phyloP scores from a whole-genome alignment of 1,140 invertebrate species.

The Goniozus legneri region DNA sequence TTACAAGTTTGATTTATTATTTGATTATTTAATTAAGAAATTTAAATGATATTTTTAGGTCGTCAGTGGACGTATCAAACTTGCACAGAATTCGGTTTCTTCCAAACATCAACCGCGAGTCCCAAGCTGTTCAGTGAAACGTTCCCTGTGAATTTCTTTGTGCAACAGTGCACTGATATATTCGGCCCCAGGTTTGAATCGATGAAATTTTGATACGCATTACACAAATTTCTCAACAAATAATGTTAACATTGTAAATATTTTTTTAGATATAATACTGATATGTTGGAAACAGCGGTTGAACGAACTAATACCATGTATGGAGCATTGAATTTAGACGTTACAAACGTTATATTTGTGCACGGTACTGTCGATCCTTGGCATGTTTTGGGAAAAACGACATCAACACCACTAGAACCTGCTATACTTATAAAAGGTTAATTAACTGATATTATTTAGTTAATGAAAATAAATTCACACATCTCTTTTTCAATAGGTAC shows the following conservation, averaged over 20 bases:
- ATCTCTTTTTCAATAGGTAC: conserved; percentile 58
- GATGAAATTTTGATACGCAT: not conserved
- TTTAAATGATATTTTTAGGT: conserved; percentile 39
- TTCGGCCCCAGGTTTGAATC: conserved; percentile 59
- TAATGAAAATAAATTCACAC: not conserved
- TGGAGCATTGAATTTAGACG: conserved; percentile 69
- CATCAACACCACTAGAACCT: conserved; percentile 57
- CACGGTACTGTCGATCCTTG: conserved; percentile 92
- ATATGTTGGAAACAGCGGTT: conserved; percentile 62
- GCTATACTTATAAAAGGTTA: conserved; percentile 73
- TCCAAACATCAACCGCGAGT: conserved; percentile 77
- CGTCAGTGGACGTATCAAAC: conserved; percentile 94
- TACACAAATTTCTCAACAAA: conserved; percentile 3
- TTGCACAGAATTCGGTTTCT: conserved; percentile 93
- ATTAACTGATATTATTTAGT: conserved; percentile 7
- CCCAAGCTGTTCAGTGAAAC: conserved; percentile 73
- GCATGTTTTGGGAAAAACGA: conserved; percentile 78
- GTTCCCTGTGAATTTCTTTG: conserved; percentile 77
- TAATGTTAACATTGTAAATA: conserved; percentile 10
- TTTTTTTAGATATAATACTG: conserved; percentile 56
- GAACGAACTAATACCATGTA: conserved; percentile 76
- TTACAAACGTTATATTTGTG: conserved; percentile 76
- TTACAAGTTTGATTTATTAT: conserved; percentile 8
- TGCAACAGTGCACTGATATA: conserved; percentile 79
- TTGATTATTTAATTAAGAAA: not conserved